Percentiles rank a stretch among this genome's conserved stretches.
phyloP scores from a whole-genome alignment of 2,888 invertebrate species.

The Scaptomyza reducta region DNA sequence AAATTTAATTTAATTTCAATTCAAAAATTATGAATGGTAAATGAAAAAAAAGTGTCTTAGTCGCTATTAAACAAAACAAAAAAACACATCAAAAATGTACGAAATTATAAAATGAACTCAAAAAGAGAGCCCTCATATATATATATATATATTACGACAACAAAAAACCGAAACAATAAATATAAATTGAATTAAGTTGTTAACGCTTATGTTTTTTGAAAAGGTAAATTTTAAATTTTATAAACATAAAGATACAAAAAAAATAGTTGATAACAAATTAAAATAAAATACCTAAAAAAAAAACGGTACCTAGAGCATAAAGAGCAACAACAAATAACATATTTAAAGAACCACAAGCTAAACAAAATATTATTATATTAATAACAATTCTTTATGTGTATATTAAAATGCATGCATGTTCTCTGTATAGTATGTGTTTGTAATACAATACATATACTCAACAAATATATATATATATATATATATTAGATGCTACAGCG shows the following conservation, averaged over 20 bases:
- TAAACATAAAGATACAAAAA: conserved; percentile 35
- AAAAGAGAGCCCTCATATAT: conserved; percentile 47
- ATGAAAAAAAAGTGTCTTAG: conserved; percentile 78
- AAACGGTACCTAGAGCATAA: conserved; percentile 77
- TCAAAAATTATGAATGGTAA: conserved; percentile 55
- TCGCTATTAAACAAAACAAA: conserved; percentile 64
- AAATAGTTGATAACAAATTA: conserved; percentile 45
- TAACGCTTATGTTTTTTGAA: conserved; percentile 74
- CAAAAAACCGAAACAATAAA: conserved; percentile 50
- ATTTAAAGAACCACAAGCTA: conserved; percentile 73
- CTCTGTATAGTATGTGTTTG: conserved; percentile 16
- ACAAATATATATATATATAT: conserved; percentile 34
- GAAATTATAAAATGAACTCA: conserved; percentile 25
- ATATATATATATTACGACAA: conserved; percentile 24
- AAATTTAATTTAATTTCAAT: conserved; percentile 40
- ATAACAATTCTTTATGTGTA: conserved; percentile 44
- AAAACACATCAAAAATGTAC: conserved; percentile 48
- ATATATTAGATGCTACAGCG: conserved; percentile 58
- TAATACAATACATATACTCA: conserved; percentile 18
- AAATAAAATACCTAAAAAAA: conserved; percentile 11
- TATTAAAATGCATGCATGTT: conserved; percentile 13
- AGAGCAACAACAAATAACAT: conserved; percentile 70
- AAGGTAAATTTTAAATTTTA: conserved; percentile 70
- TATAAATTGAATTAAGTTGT: conserved; percentile 71
- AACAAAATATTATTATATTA: conserved; percentile 59